Percentiles rank a stretch among this genome's conserved stretches.
These are phyloP conservation scores for Eilema griseolum DNA, from an alignment of 2,888 invertebrate genomes.

Conservation along the genomic window DNA sequence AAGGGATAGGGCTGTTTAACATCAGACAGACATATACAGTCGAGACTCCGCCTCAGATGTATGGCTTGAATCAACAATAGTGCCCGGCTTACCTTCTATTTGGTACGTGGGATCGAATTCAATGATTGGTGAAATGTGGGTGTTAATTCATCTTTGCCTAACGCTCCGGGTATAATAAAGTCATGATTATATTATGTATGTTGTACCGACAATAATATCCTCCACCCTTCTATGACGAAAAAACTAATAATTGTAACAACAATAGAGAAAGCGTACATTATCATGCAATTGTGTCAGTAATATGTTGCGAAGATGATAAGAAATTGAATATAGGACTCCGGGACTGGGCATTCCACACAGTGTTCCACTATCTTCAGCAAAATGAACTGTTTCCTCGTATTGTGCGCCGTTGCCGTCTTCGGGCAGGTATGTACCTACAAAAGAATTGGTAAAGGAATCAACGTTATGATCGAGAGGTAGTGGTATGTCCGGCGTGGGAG, in stretches of 20 bases:
- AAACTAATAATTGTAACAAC: neutral
- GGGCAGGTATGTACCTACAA: slow-evolving; percentile 25
- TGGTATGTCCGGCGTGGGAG: too few relatives aligned
- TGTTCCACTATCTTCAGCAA: neutral
- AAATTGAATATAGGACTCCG: slow-evolving; percentile 43
- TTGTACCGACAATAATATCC: neutral
- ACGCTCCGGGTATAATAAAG: neutral
- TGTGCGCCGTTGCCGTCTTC: slow-evolving; percentile 30
- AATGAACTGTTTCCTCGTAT: slow-evolving; percentile 35
- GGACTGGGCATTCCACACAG: slow-evolving; percentile 14
- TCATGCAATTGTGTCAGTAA: slow-evolving; percentile 14
- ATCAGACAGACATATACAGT: too few relatives aligned
- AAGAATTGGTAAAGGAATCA: too few relatives aligned
- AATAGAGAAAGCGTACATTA: slow-evolving; percentile 9
- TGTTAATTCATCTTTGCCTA: too few relatives aligned
- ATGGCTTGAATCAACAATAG: too few relatives aligned
- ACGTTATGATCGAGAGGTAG: too few relatives aligned
- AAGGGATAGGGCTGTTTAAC: too few relatives aligned
- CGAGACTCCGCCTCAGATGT: too few relatives aligned
- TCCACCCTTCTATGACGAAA: neutral
- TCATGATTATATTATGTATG: too few relatives aligned
- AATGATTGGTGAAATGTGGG: too few relatives aligned
- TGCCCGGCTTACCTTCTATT: too few relatives aligned
- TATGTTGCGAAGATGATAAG: slow-evolving; percentile 38
- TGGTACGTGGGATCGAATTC: too few relatives aligned